phyloP scores from a whole-genome alignment of 2,797 vertebrate genomes.

The Varecia variegata region DNA sequence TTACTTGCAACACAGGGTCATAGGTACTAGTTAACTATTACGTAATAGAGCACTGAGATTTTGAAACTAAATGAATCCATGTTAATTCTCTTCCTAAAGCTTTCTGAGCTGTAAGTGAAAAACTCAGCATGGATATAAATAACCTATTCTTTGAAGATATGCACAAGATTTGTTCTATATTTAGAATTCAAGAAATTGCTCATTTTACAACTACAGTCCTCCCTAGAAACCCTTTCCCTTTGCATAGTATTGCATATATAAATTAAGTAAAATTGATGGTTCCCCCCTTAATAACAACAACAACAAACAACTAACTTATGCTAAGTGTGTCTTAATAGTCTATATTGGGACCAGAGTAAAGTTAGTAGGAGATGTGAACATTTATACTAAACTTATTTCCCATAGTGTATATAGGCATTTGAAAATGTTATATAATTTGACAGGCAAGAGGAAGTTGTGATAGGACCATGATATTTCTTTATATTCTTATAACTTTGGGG shows the following conservation, averaged over 20 bases:
- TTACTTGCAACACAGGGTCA: background rate
- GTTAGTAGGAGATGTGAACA: background rate
- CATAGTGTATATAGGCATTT: background rate
- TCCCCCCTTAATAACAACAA: background rate
- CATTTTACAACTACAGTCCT: background rate
- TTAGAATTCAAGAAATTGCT: background rate
- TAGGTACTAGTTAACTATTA: background rate
- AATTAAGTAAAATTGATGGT: background rate
- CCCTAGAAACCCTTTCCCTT: background rate
- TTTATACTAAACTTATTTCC: constrained; percentile 1
- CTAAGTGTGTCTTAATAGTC: background rate
- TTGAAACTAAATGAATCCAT: background rate
- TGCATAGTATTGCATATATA: background rate
- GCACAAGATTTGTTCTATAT: background rate
- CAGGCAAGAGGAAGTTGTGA: background rate
- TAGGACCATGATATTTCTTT: background rate
- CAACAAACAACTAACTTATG: background rate
- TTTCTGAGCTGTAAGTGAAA: background rate
- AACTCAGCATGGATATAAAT: background rate
- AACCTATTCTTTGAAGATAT: background rate
- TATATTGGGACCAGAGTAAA: background rate
- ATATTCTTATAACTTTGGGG: background rate
- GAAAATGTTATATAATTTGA: background rate
- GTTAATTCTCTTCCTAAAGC: background rate
- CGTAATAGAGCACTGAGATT: background rate